Base-by-base conservation (phyloP, 2,113 vertebrate genomes). In the Heteronetta atricapilla region DNA sequence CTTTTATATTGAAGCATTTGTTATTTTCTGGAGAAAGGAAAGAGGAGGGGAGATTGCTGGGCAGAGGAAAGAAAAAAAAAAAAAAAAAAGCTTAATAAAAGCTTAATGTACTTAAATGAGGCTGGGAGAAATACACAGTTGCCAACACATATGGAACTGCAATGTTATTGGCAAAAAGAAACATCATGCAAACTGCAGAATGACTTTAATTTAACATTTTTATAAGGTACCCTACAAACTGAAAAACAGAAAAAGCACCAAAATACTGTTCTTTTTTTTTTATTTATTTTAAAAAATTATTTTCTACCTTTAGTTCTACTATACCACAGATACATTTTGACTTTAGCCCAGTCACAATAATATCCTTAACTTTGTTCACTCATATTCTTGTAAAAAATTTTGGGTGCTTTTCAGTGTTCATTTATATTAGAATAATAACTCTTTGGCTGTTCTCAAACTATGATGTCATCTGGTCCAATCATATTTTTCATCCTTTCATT, bases 81-180 rank as follows among this genome's bases (percentile, higher is more conserved):
- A 34, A 26, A 63, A 86, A 13, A 13, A 36, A 79, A 74, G n/a
- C n/a, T n/a, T n/a, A 67, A 59, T 34, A 34, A 22, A 6, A 34
- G 64, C 31, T 44, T 79, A 89, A 82, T 44, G 52, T 52, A 88
- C 33, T 34, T 82, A 68, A 84, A 83, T 52, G 44, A 86, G 58
- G 60, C 88, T 88, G 83, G n/a, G 38, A 88, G 73, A 94, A 81
- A 72, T 60, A 23, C n/a, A 44, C 21, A 13, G 25, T 40, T 94
- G 80, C 92, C 94, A 96, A 78, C 62, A 89, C 88, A 96, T 82
- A 94, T 92, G 93, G 94, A 90, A 94, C 73, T n/a, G 60, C 72
- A 91, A 42, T 1, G 1, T 29, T 80, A 36, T n/a, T 95, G 94
- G 92, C 88, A 95, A 94, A 94, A 79, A 0, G 2, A 90, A 75